Base-by-base conservation (phyloP, 23 tunicate genomes). In the Ascidia mentula region DNA sequence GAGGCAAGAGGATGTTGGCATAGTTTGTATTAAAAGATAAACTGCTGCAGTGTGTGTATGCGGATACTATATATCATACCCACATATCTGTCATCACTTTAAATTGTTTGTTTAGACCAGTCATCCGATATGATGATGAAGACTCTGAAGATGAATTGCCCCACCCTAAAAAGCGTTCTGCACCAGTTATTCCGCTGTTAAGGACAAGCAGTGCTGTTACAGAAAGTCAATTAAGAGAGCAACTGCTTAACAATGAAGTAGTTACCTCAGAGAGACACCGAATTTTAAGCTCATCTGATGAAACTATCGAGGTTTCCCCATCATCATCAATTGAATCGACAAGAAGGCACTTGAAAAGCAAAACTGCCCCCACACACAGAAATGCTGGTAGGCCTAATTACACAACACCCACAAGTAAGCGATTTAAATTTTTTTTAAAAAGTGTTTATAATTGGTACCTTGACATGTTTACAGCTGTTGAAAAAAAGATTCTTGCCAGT, bases 271-370 rank as follows among this genome's bases (percentile, higher is more conserved):
- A 42, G 53, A 42, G 53, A 42, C 53, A 42, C 53, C 53, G 15
- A 12, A 42, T 42, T 42, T 12, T 42, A 42, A 42, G 53, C 53
- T 42, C 53, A 42, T 53, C 53, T 42, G 53, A 42, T 42, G 53
- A 42, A 12, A 42, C 53, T 42, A 42, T 42, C 15, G 53, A 42
- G 53, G 53, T 42, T 15, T 42, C 53, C 15, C 53, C 53, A 42
- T 42, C 53, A 42, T 42, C 53, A 42, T 42, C 53, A 42, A 42
- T 42, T 42, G 53, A 42, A 42, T 42, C 53, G 53, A 42, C 53
- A 42, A 42, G 53, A 42, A 42, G 53, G 15, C 53, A 42, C 53
- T 42, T 42, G 53, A 42, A 42, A 42, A 42, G 53, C 53, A 42
- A 42, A 42, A 42, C 53, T 42, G 53, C 53, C 53, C 15, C 53